A percentile compares a stretch with the other conserved stretches of the same genome.
phyloP scores from a whole-genome alignment of 2,888 invertebrate genomes.

The Pterostichus niger region DNA sequence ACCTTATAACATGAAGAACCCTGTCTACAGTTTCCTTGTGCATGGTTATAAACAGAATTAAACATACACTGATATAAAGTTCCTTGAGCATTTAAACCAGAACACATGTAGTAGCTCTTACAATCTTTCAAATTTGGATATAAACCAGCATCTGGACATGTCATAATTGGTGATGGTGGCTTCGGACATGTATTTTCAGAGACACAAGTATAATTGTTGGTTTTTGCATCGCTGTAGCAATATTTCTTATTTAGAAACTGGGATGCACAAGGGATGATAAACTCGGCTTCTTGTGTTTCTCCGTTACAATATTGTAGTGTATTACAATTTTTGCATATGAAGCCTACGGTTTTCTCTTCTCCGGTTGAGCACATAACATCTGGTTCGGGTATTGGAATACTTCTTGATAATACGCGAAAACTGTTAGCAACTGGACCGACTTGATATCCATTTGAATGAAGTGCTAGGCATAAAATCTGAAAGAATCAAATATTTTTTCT shows the following conservation, averaged over 20 bases:
- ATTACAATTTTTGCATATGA: not conserved
- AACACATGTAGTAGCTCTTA: conserved; percentile 39
- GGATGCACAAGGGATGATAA: conserved; percentile 20
- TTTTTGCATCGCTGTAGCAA: not conserved
- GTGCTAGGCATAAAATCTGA: too few species aligned
- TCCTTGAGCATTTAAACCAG: not conserved
- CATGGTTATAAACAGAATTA: conserved; percentile 9
- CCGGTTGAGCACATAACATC: too few species aligned
- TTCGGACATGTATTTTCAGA: not conserved
- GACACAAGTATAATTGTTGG: not conserved
- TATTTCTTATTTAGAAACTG: not conserved
- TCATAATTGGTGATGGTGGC: not conserved
- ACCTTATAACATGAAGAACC: too few species aligned
- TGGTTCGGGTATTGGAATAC: too few species aligned
- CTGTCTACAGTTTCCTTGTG: too few species aligned
- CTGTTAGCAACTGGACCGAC: too few species aligned
- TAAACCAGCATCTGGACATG: conserved; percentile 21
- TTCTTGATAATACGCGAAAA: too few species aligned
- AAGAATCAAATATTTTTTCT: too few species aligned
- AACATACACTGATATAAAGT: conserved; percentile 19
- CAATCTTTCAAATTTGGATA: conserved; percentile 62
- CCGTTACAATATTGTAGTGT: conserved; percentile 36
- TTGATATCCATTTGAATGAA: too few species aligned
- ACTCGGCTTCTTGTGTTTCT: not conserved
- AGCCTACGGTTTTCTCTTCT: too few species aligned